A percentile compares a stretch with the other conserved stretches of the same genome.
Conservation (phyloP, 2,113 vertebrate species). For the Silurus asotus region DNA sequence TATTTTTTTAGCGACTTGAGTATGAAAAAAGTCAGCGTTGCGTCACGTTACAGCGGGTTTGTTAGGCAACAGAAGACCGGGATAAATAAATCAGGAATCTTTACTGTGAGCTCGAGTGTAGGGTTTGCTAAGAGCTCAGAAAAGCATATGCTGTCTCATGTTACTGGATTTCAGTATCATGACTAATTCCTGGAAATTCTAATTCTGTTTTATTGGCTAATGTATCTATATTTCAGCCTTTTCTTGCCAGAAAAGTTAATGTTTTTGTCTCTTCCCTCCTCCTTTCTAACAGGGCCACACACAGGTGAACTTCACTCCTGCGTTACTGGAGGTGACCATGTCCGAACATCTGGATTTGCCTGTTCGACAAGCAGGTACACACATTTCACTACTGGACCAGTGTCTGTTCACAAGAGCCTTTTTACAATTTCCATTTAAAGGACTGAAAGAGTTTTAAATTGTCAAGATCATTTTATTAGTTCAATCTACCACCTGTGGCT, state of each 20-base stretch:
- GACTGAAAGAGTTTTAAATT: background rate
- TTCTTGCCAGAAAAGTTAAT: background rate
- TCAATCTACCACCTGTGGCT: background rate
- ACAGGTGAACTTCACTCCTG: conserved; percentile 93
- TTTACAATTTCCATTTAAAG: background rate
- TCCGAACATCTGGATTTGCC: conserved; percentile 96
- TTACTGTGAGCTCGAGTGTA: background rate
- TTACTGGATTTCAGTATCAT: background rate
- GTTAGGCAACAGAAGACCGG: background rate
- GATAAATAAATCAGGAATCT: background rate
- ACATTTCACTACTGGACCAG: background rate
- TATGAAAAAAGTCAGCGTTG: background rate
- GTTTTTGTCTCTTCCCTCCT: conserved; percentile 7
- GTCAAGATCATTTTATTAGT: background rate
- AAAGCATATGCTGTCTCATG: background rate
- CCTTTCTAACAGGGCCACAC: conserved; percentile 82
- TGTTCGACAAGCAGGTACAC: conserved; percentile 95
- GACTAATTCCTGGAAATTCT: conserved; percentile 7
- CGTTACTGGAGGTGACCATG: conserved; percentile 96
- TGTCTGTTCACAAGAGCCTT: background rate
- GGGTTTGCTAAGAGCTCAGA: background rate
- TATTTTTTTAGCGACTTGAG: background rate
- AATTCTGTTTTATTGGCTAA: background rate
- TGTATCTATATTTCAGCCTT: background rate
- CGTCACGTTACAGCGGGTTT: background rate